Percentiles rank a stretch among this genome's conserved stretches.
These are phyloP conservation scores for Aspidiotus destructor DNA, from an alignment of 2,888 invertebrate genomes.

Conservation along the genomic window DNA sequence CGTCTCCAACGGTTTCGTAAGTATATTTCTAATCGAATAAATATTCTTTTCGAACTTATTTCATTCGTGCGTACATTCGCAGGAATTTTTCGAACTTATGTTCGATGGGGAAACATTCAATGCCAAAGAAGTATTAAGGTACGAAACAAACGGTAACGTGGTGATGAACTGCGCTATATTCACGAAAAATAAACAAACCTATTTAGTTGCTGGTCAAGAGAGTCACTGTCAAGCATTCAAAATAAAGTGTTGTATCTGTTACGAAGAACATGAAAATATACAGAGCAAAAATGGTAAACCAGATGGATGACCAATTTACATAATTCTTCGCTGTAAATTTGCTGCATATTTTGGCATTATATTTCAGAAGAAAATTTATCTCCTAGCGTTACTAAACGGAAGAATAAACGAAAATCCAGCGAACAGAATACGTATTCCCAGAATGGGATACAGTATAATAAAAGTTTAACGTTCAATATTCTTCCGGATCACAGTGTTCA, in stretches of 20 bases:
- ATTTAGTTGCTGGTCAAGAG: constrained; percentile 82
- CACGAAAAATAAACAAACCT: constrained; percentile 61
- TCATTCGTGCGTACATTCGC: constrained; percentile 39
- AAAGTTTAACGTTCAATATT: constrained; percentile 63
- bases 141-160: constrained; percentile 79
- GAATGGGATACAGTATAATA: constrained; percentile 40
- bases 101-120: constrained; percentile 73
- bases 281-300: constrained; percentile 16
- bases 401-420: constrained; percentile 31
- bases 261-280: constrained; percentile 18
- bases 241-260: constrained; percentile 44
- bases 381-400: constrained; percentile 22
- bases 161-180: constrained; percentile 83
- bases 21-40: constrained; percentile 42
- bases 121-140: constrained; percentile 77
- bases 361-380: background rate
- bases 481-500: constrained; percentile 70
- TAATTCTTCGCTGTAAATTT: background rate
- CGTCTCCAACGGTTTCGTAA: constrained; percentile 92
- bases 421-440: constrained; percentile 38
- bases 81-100: constrained; percentile 89
- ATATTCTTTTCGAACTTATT: no score
- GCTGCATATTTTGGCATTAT: background rate
- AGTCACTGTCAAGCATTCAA: constrained; percentile 79
- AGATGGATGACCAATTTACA: background rate